phyloP scores from a whole-genome alignment of 2,797 vertebrate species.

The Hippoglossus hippoglossus region DNA sequence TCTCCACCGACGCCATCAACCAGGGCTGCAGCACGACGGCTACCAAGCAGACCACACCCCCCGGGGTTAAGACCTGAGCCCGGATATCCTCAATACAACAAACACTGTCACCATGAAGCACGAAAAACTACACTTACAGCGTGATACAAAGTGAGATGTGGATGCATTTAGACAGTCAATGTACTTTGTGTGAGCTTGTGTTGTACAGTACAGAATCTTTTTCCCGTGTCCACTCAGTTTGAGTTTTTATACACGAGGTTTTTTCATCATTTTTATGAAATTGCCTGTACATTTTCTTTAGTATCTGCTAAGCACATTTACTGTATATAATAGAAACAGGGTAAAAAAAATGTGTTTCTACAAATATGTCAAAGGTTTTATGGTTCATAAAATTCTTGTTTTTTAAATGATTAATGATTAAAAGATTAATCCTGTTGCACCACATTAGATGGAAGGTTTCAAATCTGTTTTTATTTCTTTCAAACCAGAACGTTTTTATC shows the following conservation, averaged over 20 bases:
- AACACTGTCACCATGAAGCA: background rate
- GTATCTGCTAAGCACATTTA: background rate
- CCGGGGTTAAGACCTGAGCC: slow-evolving; percentile 43
- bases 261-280: background rate
- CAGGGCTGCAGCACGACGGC: slow-evolving; percentile 42
- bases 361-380: too few species aligned
- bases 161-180: slow-evolving; percentile 17
- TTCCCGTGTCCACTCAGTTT: background rate
- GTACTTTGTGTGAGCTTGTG: slow-evolving; percentile 38
- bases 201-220: slow-evolving; percentile 22
- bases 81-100: background rate
- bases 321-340: background rate
- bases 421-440: background rate
- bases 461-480: background rate
- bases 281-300: background rate
- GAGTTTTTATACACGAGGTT: background rate
- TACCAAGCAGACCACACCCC: slow-evolving; percentile 46
- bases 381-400: background rate
- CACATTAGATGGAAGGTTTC: background rate
- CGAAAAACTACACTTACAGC: background rate
- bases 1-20: slow-evolving; percentile 63
- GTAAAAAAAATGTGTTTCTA: background rate
- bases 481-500: too few species aligned
- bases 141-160: slow-evolving; percentile 17
- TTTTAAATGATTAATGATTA: background rate